Base-by-base conservation (phyloP, 30 jellyfish, hydroid and myxozoan genomes). In the Aurelia sp. region DNA sequence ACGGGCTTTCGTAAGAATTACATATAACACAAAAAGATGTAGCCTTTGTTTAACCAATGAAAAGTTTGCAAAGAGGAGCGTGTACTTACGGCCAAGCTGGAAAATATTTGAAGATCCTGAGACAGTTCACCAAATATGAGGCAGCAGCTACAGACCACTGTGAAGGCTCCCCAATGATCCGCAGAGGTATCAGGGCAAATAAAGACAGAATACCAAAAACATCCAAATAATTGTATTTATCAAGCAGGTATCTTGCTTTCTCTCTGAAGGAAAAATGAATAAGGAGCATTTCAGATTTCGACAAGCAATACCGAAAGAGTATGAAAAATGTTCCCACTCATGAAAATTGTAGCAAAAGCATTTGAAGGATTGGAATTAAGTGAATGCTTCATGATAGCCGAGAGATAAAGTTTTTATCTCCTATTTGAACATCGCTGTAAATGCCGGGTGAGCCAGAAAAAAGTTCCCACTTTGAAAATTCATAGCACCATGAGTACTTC, bases 71-170 rank as follows among this genome's bases (percentile, higher is more conserved):
- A 44, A 44, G 6, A 59, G 33, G 69, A 59, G 11, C 33, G 1
- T 6, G 35, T 21, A 92, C 98, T 81, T 63, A 93, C 98, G 89
- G 82, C 88, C 90, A 82, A 1, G 97, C 95, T 9, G 93, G 89
- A 72, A 86, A 80, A 67, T 35, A 93, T 67, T 93, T 84, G 86
- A 93, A 88, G 37, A 93, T 76, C 21, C 98, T 33, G 30, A 87
- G 35, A 77, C 88, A 88, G 74, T 93, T 93, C 84, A 93, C 82
- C 37, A 93, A 71, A 68, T 41, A 93, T 11, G 96, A 95, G 58
- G 73, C 85, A 30, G 96, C 82, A 15, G 96, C 93, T 23, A 89
- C 83, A 53, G 85, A 27, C 97, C 97, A 91, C 66, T 91, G 95
- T 15, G 79, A 62, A 6, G 60, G 16, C 18, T 6, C 33, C 1